These are phyloP conservation scores for Ceryle rudis DNA, from an alignment of 2,797 vertebrate genomes.

Conservation along the genomic window DNA sequence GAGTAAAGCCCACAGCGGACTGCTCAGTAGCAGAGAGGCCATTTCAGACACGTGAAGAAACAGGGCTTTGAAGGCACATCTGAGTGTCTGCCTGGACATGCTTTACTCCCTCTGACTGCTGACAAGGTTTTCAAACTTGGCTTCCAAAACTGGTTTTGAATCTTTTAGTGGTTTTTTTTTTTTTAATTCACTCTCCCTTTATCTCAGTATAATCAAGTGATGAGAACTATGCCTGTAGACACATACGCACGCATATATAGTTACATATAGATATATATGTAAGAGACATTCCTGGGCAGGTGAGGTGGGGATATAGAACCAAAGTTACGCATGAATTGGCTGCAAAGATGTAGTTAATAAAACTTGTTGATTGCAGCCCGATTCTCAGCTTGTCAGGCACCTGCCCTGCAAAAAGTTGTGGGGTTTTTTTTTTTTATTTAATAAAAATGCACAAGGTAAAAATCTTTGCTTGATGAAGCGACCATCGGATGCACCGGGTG, in stretches of 20 bases:
- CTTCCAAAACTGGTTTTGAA: not conserved
- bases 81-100: not conserved
- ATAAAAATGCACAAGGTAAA: not conserved
- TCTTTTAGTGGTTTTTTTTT: not conserved
- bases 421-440: not conserved
- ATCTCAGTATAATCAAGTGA: not conserved
- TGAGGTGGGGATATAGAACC: not conserved
- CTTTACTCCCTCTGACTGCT: not conserved
- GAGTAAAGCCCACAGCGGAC: not conserved
- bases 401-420: not conserved
- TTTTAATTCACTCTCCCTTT: not conserved
- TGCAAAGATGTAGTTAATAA: not conserved
- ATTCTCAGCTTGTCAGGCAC: not conserved
- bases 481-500: not conserved
- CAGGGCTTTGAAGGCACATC: not conserved
- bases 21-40: not conserved
- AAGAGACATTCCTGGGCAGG: not conserved
- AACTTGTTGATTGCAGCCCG: not conserved
- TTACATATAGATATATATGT: not conserved
- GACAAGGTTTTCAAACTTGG: not conserved
- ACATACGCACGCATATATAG: accelerated
- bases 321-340: not conserved
- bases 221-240: not conserved
- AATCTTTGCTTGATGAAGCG: not conserved
- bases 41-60: not conserved